These are phyloP conservation scores for Caenorhabditis zanzibari DNA, from an alignment of 2,888 invertebrate species.

Conservation along the genomic window DNA sequence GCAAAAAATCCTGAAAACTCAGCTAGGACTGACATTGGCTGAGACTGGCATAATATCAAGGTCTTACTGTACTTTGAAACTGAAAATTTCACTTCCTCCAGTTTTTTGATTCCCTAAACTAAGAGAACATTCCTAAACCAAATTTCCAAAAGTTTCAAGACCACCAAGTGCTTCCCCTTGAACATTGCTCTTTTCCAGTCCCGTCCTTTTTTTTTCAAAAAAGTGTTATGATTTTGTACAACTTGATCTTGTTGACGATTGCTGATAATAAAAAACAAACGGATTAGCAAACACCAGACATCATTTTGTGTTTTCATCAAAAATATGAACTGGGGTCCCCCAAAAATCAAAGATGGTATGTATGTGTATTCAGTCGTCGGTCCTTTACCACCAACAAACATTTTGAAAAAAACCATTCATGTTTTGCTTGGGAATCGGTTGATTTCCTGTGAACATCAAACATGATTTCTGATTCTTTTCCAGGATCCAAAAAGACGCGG, in stretches of 20 bases:
- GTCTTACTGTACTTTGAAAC: no score
- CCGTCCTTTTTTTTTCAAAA: neutral
- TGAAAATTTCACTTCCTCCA: no score
- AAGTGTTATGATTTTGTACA: conserved; percentile 23
- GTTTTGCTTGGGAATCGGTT: neutral
- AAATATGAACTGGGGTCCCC: conserved; percentile 2
- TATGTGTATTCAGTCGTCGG: neutral
- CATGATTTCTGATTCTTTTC: neutral
- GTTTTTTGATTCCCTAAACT: no score
- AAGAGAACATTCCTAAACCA: no score
- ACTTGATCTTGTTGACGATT: conserved; percentile 15
- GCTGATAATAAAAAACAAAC: conserved; percentile 35
- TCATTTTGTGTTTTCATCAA: conserved; percentile 27
- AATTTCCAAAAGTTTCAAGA: no score
- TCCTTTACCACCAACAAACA: neutral
- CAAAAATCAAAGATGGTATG: conserved; percentile 25
- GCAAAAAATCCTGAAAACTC: no score
- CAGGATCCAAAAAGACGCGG: conserved; percentile 6
- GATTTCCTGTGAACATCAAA: conserved; percentile 5
- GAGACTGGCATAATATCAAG: no score
- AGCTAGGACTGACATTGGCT: no score
- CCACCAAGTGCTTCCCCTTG: no score
- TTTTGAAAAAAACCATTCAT: neutral
- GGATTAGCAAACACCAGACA: conserved; percentile 43
- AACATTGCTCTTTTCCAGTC: neutral